phyloP scores from a whole-genome alignment of 2,888 invertebrate species.

The Tipula helvola region DNA sequence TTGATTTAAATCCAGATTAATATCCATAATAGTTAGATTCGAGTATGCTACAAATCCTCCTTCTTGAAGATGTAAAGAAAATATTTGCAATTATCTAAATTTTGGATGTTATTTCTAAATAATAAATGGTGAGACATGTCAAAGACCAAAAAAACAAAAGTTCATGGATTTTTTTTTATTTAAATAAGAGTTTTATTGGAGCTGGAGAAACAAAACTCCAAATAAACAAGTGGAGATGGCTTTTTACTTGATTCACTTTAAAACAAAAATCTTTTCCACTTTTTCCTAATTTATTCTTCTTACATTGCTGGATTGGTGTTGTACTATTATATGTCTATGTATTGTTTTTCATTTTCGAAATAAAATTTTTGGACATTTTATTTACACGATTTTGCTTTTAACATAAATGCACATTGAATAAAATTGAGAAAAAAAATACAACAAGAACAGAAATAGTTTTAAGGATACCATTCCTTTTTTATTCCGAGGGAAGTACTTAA shows the following conservation, averaged over 20 bases:
- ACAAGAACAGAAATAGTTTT: background rate
- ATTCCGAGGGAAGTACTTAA: background rate
- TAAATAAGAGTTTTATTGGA: background rate
- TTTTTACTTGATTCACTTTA: background rate
- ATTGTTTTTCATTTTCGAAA: constrained; percentile 4
- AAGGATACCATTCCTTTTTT: background rate
- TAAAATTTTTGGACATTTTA: constrained; percentile 7
- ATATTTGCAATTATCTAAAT: background rate
- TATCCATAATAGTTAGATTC: background rate
- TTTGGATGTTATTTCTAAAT: background rate
- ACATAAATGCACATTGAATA: constrained; percentile 4
- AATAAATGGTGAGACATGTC: background rate
- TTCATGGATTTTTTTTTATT: background rate
- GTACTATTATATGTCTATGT: background rate
- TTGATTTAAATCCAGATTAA: background rate
- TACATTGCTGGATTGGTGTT: background rate
- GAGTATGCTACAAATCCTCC: background rate
- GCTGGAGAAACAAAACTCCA: background rate
- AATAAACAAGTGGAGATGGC: background rate
- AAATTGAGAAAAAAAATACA: background rate
- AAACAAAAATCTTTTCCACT: background rate
- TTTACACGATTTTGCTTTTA: constrained; percentile 9
- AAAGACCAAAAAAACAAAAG: background rate
- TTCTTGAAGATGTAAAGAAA: background rate
- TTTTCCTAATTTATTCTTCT: background rate